Base-by-base conservation (phyloP, 2,888 invertebrate species). In the Phanerotoma sp. region DNA sequence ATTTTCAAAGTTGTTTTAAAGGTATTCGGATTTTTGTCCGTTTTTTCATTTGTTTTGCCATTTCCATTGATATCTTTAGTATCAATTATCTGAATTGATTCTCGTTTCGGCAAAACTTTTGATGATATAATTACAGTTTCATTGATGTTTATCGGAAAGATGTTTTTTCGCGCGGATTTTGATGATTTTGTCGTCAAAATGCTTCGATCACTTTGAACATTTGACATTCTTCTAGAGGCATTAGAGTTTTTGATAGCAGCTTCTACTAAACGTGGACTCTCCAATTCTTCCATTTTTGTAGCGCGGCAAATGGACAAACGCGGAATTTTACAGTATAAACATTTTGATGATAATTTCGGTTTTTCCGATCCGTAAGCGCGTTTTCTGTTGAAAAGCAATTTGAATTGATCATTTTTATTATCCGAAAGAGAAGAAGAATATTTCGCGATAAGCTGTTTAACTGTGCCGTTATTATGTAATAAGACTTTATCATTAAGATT, bases 141-240 rank as follows among this genome's bases (percentile, higher is more conserved):
- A 37, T 66, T 7, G 9, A 25, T 25, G 9, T 25, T 25, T 25
- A 7, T 25, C 25, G 5, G 25, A 7, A 5, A 7, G 25, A 7
- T 66, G 58, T 68, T 63, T 13, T 65, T n/a, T 38, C 38, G 20
- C 32, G n/a, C n/a, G n/a, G n/a, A n/a, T n/a, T n/a, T n/a, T n/a
- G n/a, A n/a, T n/a, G n/a, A n/a, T n/a, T n/a, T n/a, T n/a, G n/a
- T n/a, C n/a, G n/a, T n/a, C n/a, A n/a, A n/a, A n/a, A n/a, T n/a
- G n/a, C n/a, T n/a, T n/a, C n/a, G n/a, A n/a, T n/a, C 20, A 37
- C 35, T 30, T 32, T 45, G 37, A 13, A 28, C 4, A 3, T 13
- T 37, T 42, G n/a, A n/a, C n/a, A n/a, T 7, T 35, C n/a, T 3
- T 25, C 13, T n/a, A n/a, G n/a, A n/a, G n/a, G n/a, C n/a, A n/a